Percentiles rank a stretch among this genome's conserved stretches.
Evolutionary conservation across 2,113 vertebrate species (phyloP).

Genomic region (Cairina moschata): DNA sequence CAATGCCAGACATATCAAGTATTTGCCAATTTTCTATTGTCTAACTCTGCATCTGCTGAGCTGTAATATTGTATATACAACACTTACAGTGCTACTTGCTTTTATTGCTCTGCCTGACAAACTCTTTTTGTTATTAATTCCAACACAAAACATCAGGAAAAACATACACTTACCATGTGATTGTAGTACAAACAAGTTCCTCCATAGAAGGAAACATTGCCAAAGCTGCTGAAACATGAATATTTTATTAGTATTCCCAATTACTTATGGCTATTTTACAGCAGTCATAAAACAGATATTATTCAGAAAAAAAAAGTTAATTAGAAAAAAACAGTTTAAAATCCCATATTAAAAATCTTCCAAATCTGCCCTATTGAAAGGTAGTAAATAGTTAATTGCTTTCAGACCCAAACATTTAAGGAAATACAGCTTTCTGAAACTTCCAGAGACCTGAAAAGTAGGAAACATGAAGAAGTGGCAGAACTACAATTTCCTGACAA

Average conservation of each 20-base stretch:
- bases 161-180: neutral
- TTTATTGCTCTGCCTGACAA: neutral
- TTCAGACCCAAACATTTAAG: neutral
- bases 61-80: neutral
- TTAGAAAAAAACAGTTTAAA: neutral
- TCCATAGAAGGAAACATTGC: neutral
- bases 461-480: neutral
- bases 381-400: neutral
- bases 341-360: neutral
- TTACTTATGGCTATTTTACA: constrained; percentile 14
- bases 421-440: neutral
- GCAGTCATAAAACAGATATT: neutral
- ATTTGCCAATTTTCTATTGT: neutral
- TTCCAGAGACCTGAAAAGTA: neutral
- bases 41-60: neutral
- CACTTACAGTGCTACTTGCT: neutral
- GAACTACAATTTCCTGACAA: neutral
- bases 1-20: neutral
- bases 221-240: neutral
- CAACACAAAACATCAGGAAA: neutral
- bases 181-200: neutral
- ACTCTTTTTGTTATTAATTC: neutral
- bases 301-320: neutral
- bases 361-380: neutral
- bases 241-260: neutral